Conservation (phyloP, 2,113 vertebrate genomes). For the Typhlomys cinereus region DNA sequence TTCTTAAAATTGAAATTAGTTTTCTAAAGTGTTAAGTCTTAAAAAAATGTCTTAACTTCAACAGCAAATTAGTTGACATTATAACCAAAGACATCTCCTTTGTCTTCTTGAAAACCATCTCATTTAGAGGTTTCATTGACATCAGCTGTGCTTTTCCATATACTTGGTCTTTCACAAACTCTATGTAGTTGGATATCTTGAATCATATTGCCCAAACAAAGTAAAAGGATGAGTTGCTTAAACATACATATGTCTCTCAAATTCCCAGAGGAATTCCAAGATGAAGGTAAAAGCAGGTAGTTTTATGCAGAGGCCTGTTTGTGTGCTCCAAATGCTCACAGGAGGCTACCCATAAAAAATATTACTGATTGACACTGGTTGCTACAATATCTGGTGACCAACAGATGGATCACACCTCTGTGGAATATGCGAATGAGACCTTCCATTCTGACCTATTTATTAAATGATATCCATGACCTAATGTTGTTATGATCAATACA, state of each 20-base stretch:
- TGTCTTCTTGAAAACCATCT: neutral
- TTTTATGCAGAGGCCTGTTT: neutral
- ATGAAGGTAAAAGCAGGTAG: neutral
- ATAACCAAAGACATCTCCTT: neutral
- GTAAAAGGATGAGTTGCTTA: neutral
- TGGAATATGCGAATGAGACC: slow-evolving; percentile 72
- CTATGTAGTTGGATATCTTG: neutral
- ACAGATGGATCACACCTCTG: slow-evolving; percentile 59
- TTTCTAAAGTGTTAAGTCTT: neutral
- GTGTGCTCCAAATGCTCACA: neutral
- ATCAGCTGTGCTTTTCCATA: neutral
- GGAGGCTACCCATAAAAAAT: slow-evolving; percentile 51
- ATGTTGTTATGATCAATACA: slow-evolving; percentile 81
- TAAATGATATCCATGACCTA: slow-evolving; percentile 78
- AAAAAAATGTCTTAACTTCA: neutral
- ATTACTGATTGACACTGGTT: slow-evolving; percentile 14
- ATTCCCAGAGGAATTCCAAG: neutral
- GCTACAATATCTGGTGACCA: slow-evolving; percentile 30
- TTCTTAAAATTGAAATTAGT: neutral
- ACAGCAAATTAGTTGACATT: neutral
- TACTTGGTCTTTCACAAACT: neutral
- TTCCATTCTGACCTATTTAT: slow-evolving; percentile 73
- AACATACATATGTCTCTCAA: neutral
- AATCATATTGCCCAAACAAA: neutral
- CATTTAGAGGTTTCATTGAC: neutral